Base-by-base conservation (phyloP, 2,113 vertebrate genomes). In the Tupaia chinensis region DNA sequence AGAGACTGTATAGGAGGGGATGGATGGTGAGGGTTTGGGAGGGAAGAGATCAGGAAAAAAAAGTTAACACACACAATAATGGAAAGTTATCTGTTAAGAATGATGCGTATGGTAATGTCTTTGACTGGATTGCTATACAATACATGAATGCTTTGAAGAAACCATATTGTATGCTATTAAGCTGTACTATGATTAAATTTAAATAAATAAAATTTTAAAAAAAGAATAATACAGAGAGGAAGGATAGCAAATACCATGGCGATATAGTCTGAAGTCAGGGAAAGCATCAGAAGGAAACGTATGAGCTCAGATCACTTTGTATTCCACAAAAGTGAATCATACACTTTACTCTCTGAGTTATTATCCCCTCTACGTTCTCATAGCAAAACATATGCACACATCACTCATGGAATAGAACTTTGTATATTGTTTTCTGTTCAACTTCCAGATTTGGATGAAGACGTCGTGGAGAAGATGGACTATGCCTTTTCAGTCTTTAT, bases 361-460 rank as follows among this genome's bases (percentile, higher is more conserved):
- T 25, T 81, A 22, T 56, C 1, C 0, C 23, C 2, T 83, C 29
- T 34, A 4, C 58, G 19, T 63, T 81, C 20, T 60, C 32, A 85
- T 9, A 61, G 56, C 61, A 93, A 77, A 72, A 2, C 6, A 27
- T 63, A 9, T 84, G 8, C 73, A 19, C 34, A 65, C 16, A 44
- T 77, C 15, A 70, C 22, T 53, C 61, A 44, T 11, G 81, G 15
- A 95, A 61, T 11, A 85, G 15, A 95, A 61, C 7, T 60, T 88
- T 25, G 93, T 69, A 68, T n/a, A 14, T 65, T 74, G 32, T 27
- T 88, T 94, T 93, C 16, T 93, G 13, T 85, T 93, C 72, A 11
- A 58, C 66, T 73, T 91, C 17, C 23, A 81, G 1, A 94, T 84
- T 79, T 96, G 22, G 85, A 72, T 54, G 29, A 5, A 13, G 11